phyloP scores from a whole-genome alignment of 1,140 invertebrate species.

The Penaeus japonicus region DNA sequence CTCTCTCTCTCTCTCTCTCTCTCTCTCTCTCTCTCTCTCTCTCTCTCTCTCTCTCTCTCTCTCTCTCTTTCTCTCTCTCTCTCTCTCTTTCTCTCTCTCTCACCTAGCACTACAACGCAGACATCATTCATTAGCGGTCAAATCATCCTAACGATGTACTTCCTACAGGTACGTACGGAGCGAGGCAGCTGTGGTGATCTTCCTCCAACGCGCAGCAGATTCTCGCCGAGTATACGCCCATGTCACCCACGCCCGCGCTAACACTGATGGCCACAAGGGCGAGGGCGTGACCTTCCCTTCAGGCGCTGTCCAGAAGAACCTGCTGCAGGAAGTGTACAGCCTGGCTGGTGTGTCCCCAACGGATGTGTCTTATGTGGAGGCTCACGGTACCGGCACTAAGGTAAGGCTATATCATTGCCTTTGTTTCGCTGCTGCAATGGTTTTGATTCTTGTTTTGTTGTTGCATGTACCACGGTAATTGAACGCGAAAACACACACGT shows the following conservation, averaged over 20 bases:
- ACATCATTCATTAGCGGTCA: not conserved
- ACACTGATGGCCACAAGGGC: slow-evolving; percentile 89
- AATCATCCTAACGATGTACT: slow-evolving; percentile 59
- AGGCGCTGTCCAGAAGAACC: slow-evolving; percentile 82
- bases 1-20: no score
- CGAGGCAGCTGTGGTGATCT: slow-evolving; percentile 83
- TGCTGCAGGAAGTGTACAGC: slow-evolving; percentile 86
- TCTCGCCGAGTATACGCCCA: slow-evolving; percentile 87
- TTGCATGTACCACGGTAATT: no score
- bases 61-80: no score
- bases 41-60: no score
- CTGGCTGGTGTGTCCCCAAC: slow-evolving; percentile 83
- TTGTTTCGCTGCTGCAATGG: not conserved
- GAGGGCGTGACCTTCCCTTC: slow-evolving; percentile 92
- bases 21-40: no score
- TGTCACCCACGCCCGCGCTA: slow-evolving; percentile 84
- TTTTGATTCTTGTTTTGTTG: no score
- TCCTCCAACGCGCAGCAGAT: slow-evolving; percentile 78
- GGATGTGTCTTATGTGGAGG: slow-evolving; percentile 88
- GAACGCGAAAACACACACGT: no score
- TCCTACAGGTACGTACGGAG: slow-evolving; percentile 90
- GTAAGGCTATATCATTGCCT: slow-evolving; percentile 56
- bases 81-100: no score
- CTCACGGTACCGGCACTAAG: slow-evolving; percentile 93
- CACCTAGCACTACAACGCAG: no score